phyloP scores from a whole-genome alignment of 2,113 vertebrate species.

The Phalacrocorax brasilianus region DNA sequence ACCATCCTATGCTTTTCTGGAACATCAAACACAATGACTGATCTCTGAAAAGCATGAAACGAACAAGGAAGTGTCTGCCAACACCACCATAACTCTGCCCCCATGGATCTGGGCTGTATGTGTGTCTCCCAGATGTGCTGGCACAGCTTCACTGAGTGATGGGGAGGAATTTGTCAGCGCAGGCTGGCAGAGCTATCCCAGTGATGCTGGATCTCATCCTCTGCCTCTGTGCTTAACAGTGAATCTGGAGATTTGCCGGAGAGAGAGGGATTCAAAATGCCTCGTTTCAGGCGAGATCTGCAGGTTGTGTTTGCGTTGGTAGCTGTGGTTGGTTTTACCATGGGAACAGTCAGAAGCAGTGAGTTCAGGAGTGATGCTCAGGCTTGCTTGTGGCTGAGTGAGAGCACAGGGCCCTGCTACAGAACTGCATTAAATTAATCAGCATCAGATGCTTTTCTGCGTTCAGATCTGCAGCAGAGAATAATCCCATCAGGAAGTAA shows the following conservation, averaged over 20 bases:
- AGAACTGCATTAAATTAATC: background rate
- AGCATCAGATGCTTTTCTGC: background rate
- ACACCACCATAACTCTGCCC: background rate
- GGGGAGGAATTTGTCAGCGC: background rate
- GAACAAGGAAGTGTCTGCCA: slow-evolving; percentile 1
- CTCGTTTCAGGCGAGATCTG: background rate
- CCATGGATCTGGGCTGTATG: background rate
- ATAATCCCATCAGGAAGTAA: background rate
- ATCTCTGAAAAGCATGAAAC: slow-evolving; percentile 1
- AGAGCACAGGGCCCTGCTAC: background rate
- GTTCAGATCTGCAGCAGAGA: background rate
- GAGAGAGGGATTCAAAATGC: background rate
- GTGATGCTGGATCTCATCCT: background rate
- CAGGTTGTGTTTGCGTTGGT: background rate
- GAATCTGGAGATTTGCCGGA: background rate
- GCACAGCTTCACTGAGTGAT: background rate
- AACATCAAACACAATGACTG: slow-evolving; percentile 13
- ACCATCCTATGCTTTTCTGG: background rate
- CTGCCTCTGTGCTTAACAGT: background rate
- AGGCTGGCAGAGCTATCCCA: background rate
- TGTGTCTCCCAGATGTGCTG: slow-evolving; percentile 22
- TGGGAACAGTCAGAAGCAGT: background rate
- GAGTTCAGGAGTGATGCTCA: background rate
- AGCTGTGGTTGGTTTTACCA: background rate
- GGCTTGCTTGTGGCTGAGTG: background rate